Conservation (phyloP, 2,113 vertebrate genomes). For the Campylorhamphus procurvoides region DNA sequence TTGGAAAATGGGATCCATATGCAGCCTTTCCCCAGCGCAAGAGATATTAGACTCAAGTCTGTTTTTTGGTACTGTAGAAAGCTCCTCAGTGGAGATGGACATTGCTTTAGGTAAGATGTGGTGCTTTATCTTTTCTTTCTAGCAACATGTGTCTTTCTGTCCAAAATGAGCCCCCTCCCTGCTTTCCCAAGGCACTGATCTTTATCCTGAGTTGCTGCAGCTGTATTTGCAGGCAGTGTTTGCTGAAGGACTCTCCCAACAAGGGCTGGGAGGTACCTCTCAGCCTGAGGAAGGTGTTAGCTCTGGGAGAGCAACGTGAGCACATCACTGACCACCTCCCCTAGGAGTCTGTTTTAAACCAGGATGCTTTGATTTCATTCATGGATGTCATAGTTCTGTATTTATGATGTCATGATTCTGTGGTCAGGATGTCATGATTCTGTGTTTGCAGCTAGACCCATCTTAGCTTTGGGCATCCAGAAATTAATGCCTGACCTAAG, state of each 20-base stretch:
- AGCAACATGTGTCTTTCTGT: not conserved
- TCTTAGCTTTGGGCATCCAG: not conserved
- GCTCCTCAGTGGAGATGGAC: not conserved
- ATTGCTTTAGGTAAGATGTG: not conserved
- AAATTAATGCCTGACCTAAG: not conserved
- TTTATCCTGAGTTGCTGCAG: not conserved
- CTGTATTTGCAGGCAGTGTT: not conserved
- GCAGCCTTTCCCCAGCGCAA: not conserved
- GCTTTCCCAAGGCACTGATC: not conserved
- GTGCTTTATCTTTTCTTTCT: not conserved
- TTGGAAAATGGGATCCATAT: not conserved
- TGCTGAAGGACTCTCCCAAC: not conserved
- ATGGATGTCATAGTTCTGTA: not conserved
- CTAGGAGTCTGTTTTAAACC: not conserved
- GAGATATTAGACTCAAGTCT: no score
- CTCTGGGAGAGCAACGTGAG: not conserved
- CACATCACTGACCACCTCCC: rapidly evolving
- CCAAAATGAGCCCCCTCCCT: not conserved
- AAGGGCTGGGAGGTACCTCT: not conserved
- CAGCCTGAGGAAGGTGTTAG: not conserved
- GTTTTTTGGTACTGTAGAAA: not conserved
- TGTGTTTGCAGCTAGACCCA: not conserved
- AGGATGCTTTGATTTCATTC: no score
- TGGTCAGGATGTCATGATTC: not conserved
- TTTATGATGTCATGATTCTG: not conserved